Conservation (phyloP, 2,888 invertebrate species). For the Nesidiocoris tenuis region DNA sequence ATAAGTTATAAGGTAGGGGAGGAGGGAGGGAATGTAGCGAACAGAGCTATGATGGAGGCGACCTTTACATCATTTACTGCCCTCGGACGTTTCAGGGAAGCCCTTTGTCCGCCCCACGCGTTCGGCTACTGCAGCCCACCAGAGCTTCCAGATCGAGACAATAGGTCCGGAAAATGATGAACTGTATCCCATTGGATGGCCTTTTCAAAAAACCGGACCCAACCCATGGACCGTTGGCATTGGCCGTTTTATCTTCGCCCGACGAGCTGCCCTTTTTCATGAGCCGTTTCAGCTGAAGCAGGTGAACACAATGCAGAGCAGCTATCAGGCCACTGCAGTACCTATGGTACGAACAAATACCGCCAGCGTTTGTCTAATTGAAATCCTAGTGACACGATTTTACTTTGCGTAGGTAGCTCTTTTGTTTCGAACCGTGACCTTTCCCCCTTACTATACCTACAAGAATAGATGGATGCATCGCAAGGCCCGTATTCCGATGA, state of each 20-base stretch:
- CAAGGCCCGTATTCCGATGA: no score
- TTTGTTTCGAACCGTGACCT: background rate
- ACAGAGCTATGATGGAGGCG: conserved; percentile 20
- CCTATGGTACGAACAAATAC: background rate
- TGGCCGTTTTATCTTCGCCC: background rate
- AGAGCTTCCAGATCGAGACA: conserved; percentile 3
- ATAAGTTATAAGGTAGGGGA: no score
- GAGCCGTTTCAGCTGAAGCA: background rate
- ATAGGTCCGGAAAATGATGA: conserved; percentile 32
- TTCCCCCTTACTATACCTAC: no score
- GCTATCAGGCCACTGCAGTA: background rate
- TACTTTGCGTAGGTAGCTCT: no score
- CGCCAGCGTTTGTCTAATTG: background rate
- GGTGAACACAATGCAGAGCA: background rate
- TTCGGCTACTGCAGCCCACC: background rate
- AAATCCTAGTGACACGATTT: background rate
- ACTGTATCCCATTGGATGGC: conserved; percentile 22
- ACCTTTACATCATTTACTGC: conserved; percentile 23
- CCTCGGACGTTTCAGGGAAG: background rate
- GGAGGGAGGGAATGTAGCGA: no score
- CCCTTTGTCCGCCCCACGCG: background rate
- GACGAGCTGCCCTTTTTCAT: background rate
- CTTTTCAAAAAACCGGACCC: background rate
- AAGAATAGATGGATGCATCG: no score
- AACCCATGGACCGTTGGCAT: background rate